These are phyloP conservation scores for Pollimyrus isidori DNA, from an alignment of 2,113 vertebrate species.

Conservation along the genomic window DNA sequence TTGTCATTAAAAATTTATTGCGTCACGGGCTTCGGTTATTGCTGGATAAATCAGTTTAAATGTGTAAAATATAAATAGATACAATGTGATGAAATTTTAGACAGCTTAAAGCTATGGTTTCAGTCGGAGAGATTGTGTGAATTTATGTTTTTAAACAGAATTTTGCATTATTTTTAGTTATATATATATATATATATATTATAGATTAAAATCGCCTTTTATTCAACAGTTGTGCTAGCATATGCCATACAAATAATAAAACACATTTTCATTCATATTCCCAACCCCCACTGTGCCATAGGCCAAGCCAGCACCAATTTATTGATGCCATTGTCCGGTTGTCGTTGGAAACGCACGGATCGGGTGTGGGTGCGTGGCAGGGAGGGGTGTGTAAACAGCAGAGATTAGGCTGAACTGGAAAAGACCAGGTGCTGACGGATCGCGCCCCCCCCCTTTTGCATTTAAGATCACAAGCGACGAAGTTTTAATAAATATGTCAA, in stretches of 20 bases:
- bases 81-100: not conserved
- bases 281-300: not conserved
- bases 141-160: not conserved
- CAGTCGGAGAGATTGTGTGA: not conserved
- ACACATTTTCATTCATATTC: not conserved
- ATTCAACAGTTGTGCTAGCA: not conserved
- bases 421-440: constrained; percentile 5
- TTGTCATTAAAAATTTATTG: not conserved
- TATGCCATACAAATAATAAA: not conserved
- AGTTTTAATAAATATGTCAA: not conserved
- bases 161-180: not conserved
- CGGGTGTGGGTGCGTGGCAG: constrained; percentile 12
- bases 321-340: constrained; percentile 20
- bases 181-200: no score
- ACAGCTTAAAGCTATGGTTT: not conserved
- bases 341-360: constrained; percentile 6
- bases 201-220: not conserved
- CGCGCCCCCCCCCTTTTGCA: not conserved
- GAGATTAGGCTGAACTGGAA: constrained; percentile 17
- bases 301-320: not conserved
- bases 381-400: constrained; percentile 21
- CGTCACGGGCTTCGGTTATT: not conserved
- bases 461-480: not conserved
- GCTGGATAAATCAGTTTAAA: not conserved
- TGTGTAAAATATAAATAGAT: not conserved